Evolutionary conservation across 2,888 invertebrate genomes (phyloP), one percentile per base, ranked within the genome.

Genomic region (Chromoteleia sp.): DNA sequence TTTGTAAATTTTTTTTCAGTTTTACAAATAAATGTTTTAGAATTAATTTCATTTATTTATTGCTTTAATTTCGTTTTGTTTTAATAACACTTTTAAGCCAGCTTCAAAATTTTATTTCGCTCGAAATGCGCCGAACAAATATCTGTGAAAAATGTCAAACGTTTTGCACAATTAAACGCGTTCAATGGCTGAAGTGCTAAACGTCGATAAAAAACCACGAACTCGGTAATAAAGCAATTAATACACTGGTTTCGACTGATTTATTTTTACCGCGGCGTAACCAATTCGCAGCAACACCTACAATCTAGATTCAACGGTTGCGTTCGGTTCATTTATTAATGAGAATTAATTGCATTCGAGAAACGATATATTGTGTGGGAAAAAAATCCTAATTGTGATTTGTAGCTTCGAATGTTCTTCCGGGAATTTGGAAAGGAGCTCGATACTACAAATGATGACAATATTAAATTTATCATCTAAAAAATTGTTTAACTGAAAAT

Each of bases 331-430:
- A 36, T 12, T 61, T 59, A 59, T 59, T 61, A 45, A 29, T 30
- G 30, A 30, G 7, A 48, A 52, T 65, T 50, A 65, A 65, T 52
- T 14, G 52, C 39, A 7, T 36, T 43, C 21, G 4, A 29, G 30
- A 45, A 17, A 17, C n/a, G 25, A 63, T 45, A 15, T 39, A 25
- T 50, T n/a, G 3, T 33, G 14, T 19, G 17, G 8, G 4, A 19
- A 48, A 63, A 63, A 50, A 65, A 25, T 65, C 33, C 15, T 52
- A 52, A 52, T 67, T 67, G 25, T 33, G 15, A 30, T 68, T 56
- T 33, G 17, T 30, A 56, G 30, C 56, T 68, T 68, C 43, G 45
- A 68, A 56, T 21, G 7, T 33, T 33, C 7, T 33, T 5, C 25
- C 25, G 3, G 3, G 5, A 25, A 25, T 25, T n/a, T n/a, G n/a